Evolutionary conservation across 2,888 invertebrate genomes (phyloP), one percentile per base, ranked within the genome.

Genomic region (Salpingus planirostris): DNA sequence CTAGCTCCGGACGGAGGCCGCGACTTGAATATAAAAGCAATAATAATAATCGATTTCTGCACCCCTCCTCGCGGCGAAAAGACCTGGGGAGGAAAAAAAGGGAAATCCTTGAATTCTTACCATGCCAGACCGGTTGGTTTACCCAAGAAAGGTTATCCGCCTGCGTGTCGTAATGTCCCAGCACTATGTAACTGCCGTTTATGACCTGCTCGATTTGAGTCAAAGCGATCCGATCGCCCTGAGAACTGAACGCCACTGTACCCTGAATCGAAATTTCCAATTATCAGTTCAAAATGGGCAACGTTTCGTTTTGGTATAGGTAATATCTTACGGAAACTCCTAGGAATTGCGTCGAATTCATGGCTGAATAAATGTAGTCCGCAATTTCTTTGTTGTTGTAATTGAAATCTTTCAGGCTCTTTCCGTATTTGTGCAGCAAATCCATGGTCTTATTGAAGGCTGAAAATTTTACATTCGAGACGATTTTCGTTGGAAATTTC

Each of bases 151-250:
- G 74, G 67, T 95, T 92, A 65, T 96, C 92, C 27, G 85, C 83
- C 57, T 90, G 90, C 5, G 90, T 91, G 64, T 98, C 96, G 64
- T 95, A 97, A 65, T 90, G 95, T 10, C 96, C 98, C 31, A 97
- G 72, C 55, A 89, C 85, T 31, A 85, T 79, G 66, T 98, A 98
- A 59, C 84, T 88, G 43, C 96, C 95, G 66, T 92, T 87, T 40
- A 85, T 78, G 69, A 95, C 79, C 68, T 98, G 98, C 63, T 98
- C 98, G 48, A 98, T 92, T 69, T 96, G 93, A 13, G 97, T 98
- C 66, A 93, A 73, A 26, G 97, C 96, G 59, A 99, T 97, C 52
- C 98, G 80, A 70, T 98, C 98, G 49, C 98, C 98, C 69, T 90
- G 89, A 5, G 95, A 93, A 49, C 95, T 95, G 69, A 98, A 99